Percentiles rank a stretch among this genome's conserved stretches.
Evolutionary conservation across 2,113 vertebrate species (phyloP).

Genomic region (Taxidea taxus): DNA sequence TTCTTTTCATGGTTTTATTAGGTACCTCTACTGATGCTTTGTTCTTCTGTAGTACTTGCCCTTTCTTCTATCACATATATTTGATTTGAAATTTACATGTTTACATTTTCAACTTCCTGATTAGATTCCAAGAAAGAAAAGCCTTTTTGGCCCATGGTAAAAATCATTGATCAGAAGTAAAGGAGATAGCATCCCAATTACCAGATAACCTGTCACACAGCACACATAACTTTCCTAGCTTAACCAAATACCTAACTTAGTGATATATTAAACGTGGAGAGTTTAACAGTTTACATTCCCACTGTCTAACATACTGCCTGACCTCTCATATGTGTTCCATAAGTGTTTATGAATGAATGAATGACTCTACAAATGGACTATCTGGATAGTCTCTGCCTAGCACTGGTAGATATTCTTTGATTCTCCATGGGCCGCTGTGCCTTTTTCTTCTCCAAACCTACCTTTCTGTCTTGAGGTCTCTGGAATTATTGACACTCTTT

Average conservation of each 20-base stretch:
- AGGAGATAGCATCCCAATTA: not conserved
- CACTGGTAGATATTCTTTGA: not conserved
- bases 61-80: not conserved
- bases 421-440: not conserved
- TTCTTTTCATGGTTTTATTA: conserved; percentile 17
- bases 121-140: not conserved
- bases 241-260: not conserved
- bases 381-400: not conserved
- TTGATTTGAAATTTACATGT: not conserved
- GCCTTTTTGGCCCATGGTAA: not conserved
- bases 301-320: not conserved
- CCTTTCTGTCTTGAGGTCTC: not conserved
- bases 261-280: not conserved
- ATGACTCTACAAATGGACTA: not conserved
- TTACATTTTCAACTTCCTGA: not conserved
- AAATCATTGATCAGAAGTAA: not conserved
- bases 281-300: not conserved
- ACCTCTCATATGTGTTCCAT: not conserved
- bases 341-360: conserved; percentile 18
- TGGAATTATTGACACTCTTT: not conserved
- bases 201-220: not conserved
- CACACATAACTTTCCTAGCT: not conserved
- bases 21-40: not conserved
- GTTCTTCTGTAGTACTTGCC: not conserved
- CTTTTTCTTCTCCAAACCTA: not conserved